Conservation (phyloP, 1,140 invertebrate species). For the Pogonomyrmex barbatus region DNA sequence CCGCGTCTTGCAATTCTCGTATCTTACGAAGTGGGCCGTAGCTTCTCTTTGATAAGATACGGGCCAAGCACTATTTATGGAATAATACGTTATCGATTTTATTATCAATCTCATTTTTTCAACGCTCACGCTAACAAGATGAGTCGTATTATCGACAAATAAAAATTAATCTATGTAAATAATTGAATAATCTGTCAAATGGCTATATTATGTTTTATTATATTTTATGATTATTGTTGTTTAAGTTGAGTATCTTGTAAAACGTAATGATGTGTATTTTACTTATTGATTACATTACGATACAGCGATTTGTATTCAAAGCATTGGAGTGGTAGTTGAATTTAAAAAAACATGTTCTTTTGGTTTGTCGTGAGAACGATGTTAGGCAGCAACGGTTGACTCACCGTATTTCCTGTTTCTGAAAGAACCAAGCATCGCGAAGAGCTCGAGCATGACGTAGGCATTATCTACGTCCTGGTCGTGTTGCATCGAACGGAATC, state of each 20-base stretch:
- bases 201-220: background rate
- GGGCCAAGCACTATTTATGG: slow-evolving; percentile 14
- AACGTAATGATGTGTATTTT: background rate
- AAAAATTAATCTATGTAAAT: background rate
- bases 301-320: slow-evolving; percentile 31
- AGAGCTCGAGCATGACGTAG: slow-evolving; percentile 33
- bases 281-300: background rate
- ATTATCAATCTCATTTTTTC: slow-evolving; percentile 4
- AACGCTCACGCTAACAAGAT: slow-evolving; percentile 9
- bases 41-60: slow-evolving; percentile 27
- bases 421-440: slow-evolving; percentile 29
- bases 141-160: background rate
- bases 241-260: background rate
- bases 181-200: background rate
- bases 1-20: slow-evolving; percentile 49
- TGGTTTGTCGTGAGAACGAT: slow-evolving; percentile 33
- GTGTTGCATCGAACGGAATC: background rate
- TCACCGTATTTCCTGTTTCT: slow-evolving; percentile 54
- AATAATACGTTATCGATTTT: slow-evolving; percentile 52
- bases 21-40: background rate
- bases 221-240: background rate
- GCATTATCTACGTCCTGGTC: slow-evolving; percentile 56
- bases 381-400: slow-evolving; percentile 29
- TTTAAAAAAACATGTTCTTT: background rate
- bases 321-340: background rate